These are phyloP conservation scores for Zygogramma bicolorata DNA, from an alignment of 2,888 invertebrate species.

Conservation along the genomic window DNA sequence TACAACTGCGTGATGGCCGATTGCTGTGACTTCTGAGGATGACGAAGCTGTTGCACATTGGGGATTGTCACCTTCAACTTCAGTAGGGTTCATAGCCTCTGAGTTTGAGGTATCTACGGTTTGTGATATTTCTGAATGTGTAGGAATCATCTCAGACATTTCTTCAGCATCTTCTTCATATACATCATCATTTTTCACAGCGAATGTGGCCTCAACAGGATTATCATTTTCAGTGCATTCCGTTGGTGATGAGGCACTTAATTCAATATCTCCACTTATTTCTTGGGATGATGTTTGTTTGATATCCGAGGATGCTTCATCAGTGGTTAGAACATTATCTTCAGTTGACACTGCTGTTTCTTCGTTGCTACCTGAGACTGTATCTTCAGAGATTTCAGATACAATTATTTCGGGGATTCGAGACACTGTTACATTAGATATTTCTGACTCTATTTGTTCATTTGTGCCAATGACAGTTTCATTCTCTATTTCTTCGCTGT, in stretches of 20 bases:
- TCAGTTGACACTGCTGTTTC: background rate
- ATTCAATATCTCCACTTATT: background rate
- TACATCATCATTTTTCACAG: background rate
- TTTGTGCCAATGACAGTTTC: background rate
- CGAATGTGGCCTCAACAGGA: background rate
- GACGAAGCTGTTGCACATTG: background rate
- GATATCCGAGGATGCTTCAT: too few relatives aligned
- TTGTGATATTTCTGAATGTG: background rate
- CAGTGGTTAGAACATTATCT: background rate
- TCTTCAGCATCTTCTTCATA: too few relatives aligned
- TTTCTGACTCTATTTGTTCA: background rate
- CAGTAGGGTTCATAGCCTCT: background rate
- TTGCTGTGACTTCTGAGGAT: background rate
- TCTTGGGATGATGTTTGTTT: too few relatives aligned
- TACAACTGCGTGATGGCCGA: background rate
- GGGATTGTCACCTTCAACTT: background rate
- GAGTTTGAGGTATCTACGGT: background rate
- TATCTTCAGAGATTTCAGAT: background rate
- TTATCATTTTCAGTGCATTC: background rate
- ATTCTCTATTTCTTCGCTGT: background rate
- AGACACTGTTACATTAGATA: background rate
- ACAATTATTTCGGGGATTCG: background rate
- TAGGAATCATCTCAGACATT: background rate
- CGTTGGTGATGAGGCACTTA: background rate
- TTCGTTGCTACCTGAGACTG: background rate